Evolutionary conservation across 1,140 invertebrate species (phyloP), one percentile per base, ranked within the genome.

Genomic region (Sitophilus oryzae): DNA sequence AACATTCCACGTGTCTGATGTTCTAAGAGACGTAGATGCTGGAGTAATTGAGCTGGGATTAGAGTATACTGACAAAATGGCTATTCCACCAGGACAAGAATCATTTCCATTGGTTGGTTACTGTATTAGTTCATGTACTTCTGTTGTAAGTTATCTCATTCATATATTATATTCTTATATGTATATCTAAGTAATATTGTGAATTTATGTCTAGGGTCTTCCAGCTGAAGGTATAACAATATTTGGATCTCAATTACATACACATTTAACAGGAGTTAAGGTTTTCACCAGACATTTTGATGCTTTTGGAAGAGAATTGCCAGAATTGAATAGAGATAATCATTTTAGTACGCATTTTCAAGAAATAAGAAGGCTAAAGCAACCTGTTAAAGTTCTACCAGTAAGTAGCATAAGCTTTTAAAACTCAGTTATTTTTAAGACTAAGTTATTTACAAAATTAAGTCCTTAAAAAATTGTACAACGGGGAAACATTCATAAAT

Each of bases 321-420:
- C 85, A 0, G 79, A 85, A 64, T 71, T 99, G 1, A 97, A 98
- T 72, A 76, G 85, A 48, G 96, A 99, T 70, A 82, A 95, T 70
- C 96, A 98, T 74, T 99, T 96, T 72, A 95, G 91, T 52, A 91
- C 94, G 8, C 95, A 98, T 76, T 99, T 96, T 73, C 96, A 99
- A 75, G 96, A 98, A 76, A 98, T 99, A 61, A 77, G 94, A 60
- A 75, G 86, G 18, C 73, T 99, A 25, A 88, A 90, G 52, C 74
- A 81, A 63, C 83, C 82, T 9, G 85, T 92, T 0, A 78, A 74
- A 16, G 74, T 98, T n/a, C 66, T 93, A 55, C 94, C 93, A 49
- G 93, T 97, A 60, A 58, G 57, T 40, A 43, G 15, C 11, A 44
- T 10, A 40, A 19, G 16, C 16, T 43, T 50, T n/a, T n/a, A n/a